phyloP scores from a whole-genome alignment of 2,797 vertebrate genomes.

The Enteromius afrohamiltoni region DNA sequence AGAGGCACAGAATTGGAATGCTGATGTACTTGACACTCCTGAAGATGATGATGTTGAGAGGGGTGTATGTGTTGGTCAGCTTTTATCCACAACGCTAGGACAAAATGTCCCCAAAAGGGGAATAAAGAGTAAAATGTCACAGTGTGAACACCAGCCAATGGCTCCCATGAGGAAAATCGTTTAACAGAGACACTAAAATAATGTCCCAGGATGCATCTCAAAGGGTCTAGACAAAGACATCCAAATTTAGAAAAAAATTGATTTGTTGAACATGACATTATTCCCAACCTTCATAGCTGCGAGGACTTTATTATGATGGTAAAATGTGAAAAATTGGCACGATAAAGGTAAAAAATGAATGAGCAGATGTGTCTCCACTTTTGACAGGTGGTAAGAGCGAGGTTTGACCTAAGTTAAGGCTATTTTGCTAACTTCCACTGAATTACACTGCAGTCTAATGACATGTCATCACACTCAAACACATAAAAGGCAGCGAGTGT shows the following conservation, averaged over 20 bases:
- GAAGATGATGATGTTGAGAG: conserved; percentile 9
- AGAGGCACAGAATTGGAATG: conserved; percentile 44
- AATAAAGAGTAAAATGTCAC: conserved; percentile 5
- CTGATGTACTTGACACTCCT: conserved; percentile 28
- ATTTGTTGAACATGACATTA: not conserved
- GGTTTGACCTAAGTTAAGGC: not conserved
- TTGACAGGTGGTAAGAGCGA: not conserved
- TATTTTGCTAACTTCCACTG: not conserved
- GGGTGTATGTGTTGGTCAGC: not conserved
- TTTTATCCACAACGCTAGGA: not conserved
- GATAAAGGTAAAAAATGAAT: not conserved
- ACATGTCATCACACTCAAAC: not conserved
- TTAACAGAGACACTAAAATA: not conserved
- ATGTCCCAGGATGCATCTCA: not conserved
- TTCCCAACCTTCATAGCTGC: not conserved
- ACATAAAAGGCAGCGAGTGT: not conserved
- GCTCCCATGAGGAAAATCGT: not conserved
- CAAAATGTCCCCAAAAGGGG: not conserved
- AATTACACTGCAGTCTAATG: not conserved
- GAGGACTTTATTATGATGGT: not conserved
- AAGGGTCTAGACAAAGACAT: not conserved
- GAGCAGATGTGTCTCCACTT: not conserved
- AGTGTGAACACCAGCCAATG: conserved; percentile 1
- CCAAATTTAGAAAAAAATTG: not conserved
- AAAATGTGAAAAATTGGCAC: not conserved